phyloP scores from a whole-genome alignment of 2,797 vertebrate genomes.

The Strix occidentalis region DNA sequence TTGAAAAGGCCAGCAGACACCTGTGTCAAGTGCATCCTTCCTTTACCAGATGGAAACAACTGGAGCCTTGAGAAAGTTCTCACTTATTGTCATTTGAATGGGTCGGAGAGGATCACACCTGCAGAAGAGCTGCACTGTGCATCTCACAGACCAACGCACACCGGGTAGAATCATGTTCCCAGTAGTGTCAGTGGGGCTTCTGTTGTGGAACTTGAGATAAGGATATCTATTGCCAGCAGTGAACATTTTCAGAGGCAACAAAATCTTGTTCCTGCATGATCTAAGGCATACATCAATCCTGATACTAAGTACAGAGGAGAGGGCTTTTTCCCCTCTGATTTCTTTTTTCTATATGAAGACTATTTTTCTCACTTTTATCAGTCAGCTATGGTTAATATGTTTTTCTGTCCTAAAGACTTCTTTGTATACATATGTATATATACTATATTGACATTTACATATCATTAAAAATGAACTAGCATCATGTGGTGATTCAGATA shows the following conservation, averaged over 20 bases:
- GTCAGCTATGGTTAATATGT: neutral
- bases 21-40: constrained; percentile 50
- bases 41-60: constrained; percentile 23
- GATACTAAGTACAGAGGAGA: neutral
- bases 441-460: neutral
- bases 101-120: neutral
- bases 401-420: neutral
- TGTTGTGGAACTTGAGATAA: neutral
- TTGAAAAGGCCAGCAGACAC: constrained; percentile 52
- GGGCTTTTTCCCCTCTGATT: neutral
- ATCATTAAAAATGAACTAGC: neutral
- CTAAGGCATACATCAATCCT: neutral
- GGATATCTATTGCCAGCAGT: neutral
- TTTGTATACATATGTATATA: neutral
- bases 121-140: neutral
- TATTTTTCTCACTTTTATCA: neutral
- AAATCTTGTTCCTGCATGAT: neutral
- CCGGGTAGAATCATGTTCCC: neutral
- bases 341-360: neutral
- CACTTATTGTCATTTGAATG: neutral
- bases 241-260: neutral
- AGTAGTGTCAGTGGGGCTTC: neutral
- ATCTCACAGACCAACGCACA: neutral
- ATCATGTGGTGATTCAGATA: neutral
- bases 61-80: constrained; percentile 23